These are phyloP conservation scores for Bugulina stolonifera DNA, from an alignment of 2,888 invertebrate genomes.

Conservation along the genomic window DNA sequence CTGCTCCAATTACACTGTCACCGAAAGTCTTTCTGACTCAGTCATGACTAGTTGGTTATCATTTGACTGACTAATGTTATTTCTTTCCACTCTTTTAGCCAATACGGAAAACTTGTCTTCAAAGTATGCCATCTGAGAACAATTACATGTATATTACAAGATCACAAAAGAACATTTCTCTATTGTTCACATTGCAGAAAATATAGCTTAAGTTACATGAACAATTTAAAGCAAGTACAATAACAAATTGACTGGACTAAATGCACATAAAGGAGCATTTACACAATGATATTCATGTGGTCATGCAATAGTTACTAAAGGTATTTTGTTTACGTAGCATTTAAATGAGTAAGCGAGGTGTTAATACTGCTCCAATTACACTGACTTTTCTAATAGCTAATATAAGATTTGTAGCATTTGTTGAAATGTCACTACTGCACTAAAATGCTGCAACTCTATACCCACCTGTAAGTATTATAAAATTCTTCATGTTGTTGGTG, in stretches of 20 bases:
- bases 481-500: too few species aligned
- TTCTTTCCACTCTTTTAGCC: too few species aligned
- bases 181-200: background rate
- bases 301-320: background rate
- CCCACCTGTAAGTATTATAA: too few species aligned
- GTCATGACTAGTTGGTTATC: too few species aligned
- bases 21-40: too few species aligned
- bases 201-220: background rate
- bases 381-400: background rate
- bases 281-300: background rate
- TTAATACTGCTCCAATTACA: background rate
- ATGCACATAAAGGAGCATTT: too few species aligned
- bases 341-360: background rate
- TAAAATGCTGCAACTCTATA: too few species aligned
- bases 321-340: background rate
- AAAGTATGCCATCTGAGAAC: too few species aligned
- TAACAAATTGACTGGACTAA: background rate
- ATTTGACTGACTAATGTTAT: too few species aligned
- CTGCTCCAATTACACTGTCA: background rate
- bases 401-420: background rate
- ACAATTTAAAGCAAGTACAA: background rate
- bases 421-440: background rate
- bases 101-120: too few species aligned
- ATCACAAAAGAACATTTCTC: too few species aligned
- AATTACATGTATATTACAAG: too few species aligned